Base-by-base conservation (phyloP, 2,113 vertebrate species). In the Rhea americana region DNA sequence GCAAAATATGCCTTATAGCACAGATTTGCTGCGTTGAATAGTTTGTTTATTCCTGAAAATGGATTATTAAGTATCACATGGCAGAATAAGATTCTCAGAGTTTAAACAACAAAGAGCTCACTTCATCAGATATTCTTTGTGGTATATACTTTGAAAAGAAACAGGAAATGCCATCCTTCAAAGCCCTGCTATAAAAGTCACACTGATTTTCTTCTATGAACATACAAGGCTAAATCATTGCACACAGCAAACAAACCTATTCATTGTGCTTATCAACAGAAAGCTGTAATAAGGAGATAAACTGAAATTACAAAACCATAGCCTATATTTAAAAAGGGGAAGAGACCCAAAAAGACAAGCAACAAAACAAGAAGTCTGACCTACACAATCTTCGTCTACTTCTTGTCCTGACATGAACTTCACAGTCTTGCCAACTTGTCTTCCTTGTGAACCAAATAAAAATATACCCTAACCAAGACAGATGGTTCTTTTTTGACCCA, bases 121-220 rank as follows among this genome's bases (percentile, higher is more conserved):
- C 75, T 95, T 94, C 76, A 94, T 89, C 32, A 4, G 83, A 82
- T 26, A 51, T 80, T 95, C 56, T 77, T 95, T 68, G 76, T 87
- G 66, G 59, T 61, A 47, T 9, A 68, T 2, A 4, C 86, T 66
- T 95, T 84, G 79, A 88, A 90, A 92, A 81, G 85, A 48, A 87
- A 80, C 68, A 94, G 90, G 93, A 96, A 93, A 96, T 71, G 62
- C 87, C 85, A 93, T 61, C 93, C 93, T 97, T 91, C 82, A 91
- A 96, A 95, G 91, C 82, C 67, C 83, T 62, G 48, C 71, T 47
- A 85, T 66, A 94, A 95, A 95, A 7, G 8, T 35, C 18, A 14
- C 72, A 81, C 65, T 78, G 55, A 11, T 72, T 82, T 94, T 93
- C 86, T 94, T 79, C 73, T 59, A 65, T 55, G 48, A 93, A 87